Evolutionary conservation across 1,140 invertebrate species (phyloP), one percentile per base, ranked within the genome.

Genomic region (Phymorhynchus buccinoides): DNA sequence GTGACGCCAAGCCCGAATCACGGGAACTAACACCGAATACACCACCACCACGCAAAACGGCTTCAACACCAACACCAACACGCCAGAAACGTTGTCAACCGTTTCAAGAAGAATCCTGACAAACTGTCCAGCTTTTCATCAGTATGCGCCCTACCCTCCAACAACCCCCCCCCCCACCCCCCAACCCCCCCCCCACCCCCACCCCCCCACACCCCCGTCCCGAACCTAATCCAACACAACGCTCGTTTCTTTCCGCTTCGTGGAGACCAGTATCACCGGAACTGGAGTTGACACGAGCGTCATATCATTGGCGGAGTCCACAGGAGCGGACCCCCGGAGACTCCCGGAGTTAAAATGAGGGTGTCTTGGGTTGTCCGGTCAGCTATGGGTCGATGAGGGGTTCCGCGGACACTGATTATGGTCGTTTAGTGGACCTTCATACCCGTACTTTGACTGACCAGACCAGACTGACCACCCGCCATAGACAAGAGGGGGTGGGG

Each of bases 271-370:
- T n/a, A n/a, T 27, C 12, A 62, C 56, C 56, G 56, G 56, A 62
- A 62, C 22, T 62, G 56, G 56, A 62, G 22, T 27, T 62, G 56
- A 62, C 56, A 62, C 56, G 56, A 22, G 56, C 56, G 56, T 62
- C 56, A 62, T 62, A 62, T 62, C 56, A 62, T 62, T 62, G 56
- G 56, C 56, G 22, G 56, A 62, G 22, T 62, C n/a, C 4, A 4
- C 56, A 12, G 56, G 22, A 4, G 56, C 56, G 56, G 56, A 12
- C n/a, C n/a, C n/a, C n/a, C 56, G 56, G 22, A 62, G 56, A 27
- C 56, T 62, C 56, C 56, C 22, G 56, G 56, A 14, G 56, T 62
- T 62, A 62, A 62, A 62, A 62, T 62, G 56, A 62, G 56, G 56
- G 56, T 62, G 18, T 62, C 22, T 27, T 62, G 18, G 56, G 56